These are phyloP conservation scores for Piaya cayana DNA, from an alignment of 2,113 vertebrate species.

Conservation along the genomic window DNA sequence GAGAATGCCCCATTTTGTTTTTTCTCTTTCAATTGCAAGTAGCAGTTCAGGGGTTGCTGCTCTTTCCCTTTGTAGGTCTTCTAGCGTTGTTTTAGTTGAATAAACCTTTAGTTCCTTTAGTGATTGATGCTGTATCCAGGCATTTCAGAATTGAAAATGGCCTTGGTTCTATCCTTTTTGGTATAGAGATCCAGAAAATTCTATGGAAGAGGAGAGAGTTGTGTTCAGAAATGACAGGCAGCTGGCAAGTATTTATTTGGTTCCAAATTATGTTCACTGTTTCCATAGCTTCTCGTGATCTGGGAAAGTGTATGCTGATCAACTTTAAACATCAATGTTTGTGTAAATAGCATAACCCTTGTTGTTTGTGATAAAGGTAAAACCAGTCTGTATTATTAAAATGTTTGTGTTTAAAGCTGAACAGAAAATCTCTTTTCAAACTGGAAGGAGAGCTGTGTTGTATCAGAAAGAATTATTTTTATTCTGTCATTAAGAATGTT, in stretches of 20 bases:
- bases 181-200: background rate
- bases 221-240: background rate
- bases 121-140: background rate
- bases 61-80: background rate
- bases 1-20: fast-evolving
- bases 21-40: background rate
- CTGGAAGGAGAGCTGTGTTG: background rate
- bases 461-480: background rate
- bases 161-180: background rate
- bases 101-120: background rate
- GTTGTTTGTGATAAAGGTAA: background rate
- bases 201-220: background rate
- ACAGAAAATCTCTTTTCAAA: background rate
- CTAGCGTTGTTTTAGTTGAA: background rate
- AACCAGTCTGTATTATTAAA: background rate
- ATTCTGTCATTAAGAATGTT: background rate
- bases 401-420: background rate
- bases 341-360: background rate
- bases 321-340: background rate
- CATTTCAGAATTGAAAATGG: background rate
- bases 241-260: background rate
- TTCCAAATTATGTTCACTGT: fast-evolving
- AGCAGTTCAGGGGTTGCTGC: background rate
- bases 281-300: background rate
- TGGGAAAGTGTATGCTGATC: background rate